Percentiles rank a stretch among this genome's conserved stretches.
phyloP scores from a whole-genome alignment of 2,888 invertebrate genomes.

The Eucera pruinosa region DNA sequence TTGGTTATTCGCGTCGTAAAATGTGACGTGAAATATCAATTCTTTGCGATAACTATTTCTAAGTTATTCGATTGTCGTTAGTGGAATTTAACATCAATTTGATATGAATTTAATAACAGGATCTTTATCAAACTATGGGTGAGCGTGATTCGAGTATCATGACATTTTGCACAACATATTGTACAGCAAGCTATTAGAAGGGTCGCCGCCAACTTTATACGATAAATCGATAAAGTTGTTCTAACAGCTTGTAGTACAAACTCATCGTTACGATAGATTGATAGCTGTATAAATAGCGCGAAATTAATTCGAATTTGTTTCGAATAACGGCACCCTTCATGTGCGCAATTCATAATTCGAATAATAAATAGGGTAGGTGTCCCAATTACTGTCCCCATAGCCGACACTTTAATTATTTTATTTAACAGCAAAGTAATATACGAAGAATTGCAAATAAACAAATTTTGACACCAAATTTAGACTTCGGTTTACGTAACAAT shows the following conservation, averaged over 20 bases:
- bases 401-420: no score
- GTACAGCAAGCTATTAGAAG: constrained; percentile 18
- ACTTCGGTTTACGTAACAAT: no score
- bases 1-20: no score
- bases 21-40: no score
- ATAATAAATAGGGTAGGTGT: not conserved
- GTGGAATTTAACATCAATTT: no score
- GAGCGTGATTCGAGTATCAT: not conserved
- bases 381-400: no score
- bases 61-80: no score
- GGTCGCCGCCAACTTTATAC: constrained; percentile 19
- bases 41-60: no score
- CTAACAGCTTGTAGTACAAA: constrained; percentile 34
- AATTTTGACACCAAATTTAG: no score
- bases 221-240: constrained; percentile 43
- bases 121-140: not conserved
- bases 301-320: constrained; percentile 27
- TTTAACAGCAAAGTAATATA: no score
- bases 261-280: constrained; percentile 22
- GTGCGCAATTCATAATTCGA: not conserved
- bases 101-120: no score
- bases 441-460: no score
- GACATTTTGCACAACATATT: constrained; percentile 23
- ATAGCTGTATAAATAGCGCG: constrained; percentile 17
- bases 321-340: not conserved